phyloP scores from a whole-genome alignment of 2,888 invertebrate species.

The Cristatella mucedo region DNA sequence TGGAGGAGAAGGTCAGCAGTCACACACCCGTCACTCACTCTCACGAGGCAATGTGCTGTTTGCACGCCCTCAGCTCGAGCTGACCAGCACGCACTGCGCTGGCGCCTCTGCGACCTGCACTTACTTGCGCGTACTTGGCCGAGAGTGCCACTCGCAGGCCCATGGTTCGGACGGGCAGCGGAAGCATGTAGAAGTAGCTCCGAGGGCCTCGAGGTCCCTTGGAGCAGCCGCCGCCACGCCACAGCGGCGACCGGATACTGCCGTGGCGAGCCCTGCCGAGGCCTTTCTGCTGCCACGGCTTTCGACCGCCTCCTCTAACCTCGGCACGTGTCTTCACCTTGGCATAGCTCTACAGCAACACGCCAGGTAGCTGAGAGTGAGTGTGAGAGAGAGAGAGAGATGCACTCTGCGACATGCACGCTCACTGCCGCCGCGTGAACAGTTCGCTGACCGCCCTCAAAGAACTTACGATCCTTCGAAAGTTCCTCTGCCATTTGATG shows the following conservation, averaged over 20 bases:
- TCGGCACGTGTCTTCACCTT: constrained; percentile 65
- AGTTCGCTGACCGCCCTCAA: background rate
- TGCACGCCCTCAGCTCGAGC: background rate
- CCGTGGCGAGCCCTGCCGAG: constrained; percentile 76
- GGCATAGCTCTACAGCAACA: constrained; percentile 47
- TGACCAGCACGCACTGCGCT: background rate
- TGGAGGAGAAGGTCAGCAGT: background rate
- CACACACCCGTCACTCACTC: background rate
- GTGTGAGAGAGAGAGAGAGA: no score
- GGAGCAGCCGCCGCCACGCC: constrained; percentile 53
- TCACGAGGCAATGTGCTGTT: background rate
- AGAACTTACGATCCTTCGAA: constrained; percentile 55
- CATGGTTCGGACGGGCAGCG: constrained; percentile 54
- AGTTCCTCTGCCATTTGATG: constrained; percentile 66
- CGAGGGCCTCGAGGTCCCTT: constrained; percentile 83
- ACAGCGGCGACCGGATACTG: constrained; percentile 74
- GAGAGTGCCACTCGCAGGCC: constrained; percentile 72
- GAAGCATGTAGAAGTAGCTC: constrained; percentile 82
- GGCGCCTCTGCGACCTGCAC: no score
- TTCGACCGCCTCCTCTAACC: constrained; percentile 68
- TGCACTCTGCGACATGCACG: no score
- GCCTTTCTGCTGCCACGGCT: constrained; percentile 96
- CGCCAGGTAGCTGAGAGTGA: background rate
- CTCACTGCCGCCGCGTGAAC: no score
- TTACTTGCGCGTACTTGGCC: constrained; percentile 64